phyloP scores from a whole-genome alignment of 2,888 invertebrate species.

The Camptogramma bilineatum region DNA sequence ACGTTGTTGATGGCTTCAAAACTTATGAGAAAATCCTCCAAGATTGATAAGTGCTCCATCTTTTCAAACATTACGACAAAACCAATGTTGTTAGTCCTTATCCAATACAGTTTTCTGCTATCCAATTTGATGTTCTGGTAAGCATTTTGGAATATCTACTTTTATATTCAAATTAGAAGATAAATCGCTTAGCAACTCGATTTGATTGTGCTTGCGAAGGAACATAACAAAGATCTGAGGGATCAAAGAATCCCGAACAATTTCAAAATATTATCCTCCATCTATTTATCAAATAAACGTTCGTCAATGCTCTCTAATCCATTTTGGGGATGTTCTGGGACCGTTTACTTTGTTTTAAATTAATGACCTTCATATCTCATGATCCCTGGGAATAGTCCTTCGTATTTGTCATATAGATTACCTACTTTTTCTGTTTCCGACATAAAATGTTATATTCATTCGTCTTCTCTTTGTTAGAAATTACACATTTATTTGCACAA shows the following conservation, averaged over 20 bases:
- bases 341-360: constrained; percentile 74
- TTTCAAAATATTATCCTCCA: constrained; percentile 54
- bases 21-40: neutral
- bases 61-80: neutral
- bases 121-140: neutral
- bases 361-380: constrained; percentile 70
- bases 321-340: constrained; percentile 58
- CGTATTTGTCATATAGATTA: constrained; percentile 77
- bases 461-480: constrained; percentile 49
- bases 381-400: constrained; percentile 68
- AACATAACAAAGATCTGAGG: constrained; percentile 30
- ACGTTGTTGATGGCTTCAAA: neutral
- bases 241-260: constrained; percentile 41
- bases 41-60: neutral
- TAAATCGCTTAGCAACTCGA: constrained; percentile 27
- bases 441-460: constrained; percentile 60
- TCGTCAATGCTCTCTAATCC: constrained; percentile 64
- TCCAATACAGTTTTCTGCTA: neutral
- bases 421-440: constrained; percentile 71
- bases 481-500: constrained; percentile 46
- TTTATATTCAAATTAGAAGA: constrained; percentile 23
- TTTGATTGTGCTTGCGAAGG: constrained; percentile 24
- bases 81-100: neutral
- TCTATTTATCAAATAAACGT: constrained; percentile 61
- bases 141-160: constrained; percentile 8